Percentiles rank a stretch among this genome's conserved stretches.
These are phyloP conservation scores for Hylaeus volcanicus DNA, from an alignment of 1,140 invertebrate species.

Conservation along the genomic window DNA sequence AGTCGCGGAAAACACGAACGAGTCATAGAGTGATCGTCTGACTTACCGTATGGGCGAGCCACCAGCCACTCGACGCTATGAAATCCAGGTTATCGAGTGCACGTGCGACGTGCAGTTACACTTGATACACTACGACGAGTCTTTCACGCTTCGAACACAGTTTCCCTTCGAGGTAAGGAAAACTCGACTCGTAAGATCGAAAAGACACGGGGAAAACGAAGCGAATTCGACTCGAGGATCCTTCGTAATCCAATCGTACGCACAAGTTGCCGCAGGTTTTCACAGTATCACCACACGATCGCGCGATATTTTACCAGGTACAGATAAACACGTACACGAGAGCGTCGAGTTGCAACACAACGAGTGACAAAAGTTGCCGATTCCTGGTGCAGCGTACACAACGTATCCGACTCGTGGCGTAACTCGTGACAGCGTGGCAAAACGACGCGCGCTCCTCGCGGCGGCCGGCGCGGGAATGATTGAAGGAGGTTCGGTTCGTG, in stretches of 20 bases:
- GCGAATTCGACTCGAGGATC: background rate
- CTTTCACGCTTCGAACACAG: background rate
- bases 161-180: background rate
- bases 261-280: background rate
- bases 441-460: slow-evolving; percentile 68
- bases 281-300: slow-evolving; percentile 3
- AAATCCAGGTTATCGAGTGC: slow-evolving; percentile 73
- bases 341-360: background rate
- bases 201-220: background rate
- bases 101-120: slow-evolving; percentile 25
- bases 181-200: background rate
- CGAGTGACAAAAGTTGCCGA: background rate
- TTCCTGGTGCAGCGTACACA: background rate
- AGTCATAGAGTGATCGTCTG: background rate
- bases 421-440: slow-evolving; percentile 54
- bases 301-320: background rate
- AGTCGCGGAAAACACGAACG: background rate
- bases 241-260: background rate
- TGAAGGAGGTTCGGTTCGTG: slow-evolving; percentile 56
- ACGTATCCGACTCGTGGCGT: slow-evolving; percentile 55
- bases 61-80: slow-evolving; percentile 65
- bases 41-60: slow-evolving; percentile 76
- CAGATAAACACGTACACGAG: background rate
- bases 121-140: background rate
- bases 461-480: slow-evolving; percentile 75